Evolutionary conservation across 1,140 invertebrate species (phyloP), one percentile per base, ranked within the genome.

Genomic region (Coenobita brevimanus): DNA sequence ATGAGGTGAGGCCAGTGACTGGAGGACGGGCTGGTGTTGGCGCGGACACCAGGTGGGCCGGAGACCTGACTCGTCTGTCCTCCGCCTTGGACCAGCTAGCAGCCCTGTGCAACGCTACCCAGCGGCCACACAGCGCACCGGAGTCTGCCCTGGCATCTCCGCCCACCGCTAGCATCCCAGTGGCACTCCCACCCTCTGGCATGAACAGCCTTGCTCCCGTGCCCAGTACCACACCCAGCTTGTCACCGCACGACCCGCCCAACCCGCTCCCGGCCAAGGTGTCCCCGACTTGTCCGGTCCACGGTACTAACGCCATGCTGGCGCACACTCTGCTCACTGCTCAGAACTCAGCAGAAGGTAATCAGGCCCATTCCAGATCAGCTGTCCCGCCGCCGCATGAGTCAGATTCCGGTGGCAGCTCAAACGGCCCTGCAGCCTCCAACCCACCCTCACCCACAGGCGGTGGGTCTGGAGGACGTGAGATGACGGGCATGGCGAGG

Each of bases 31-130:
- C 80, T 71, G 67, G 43, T n/a, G 78, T 80, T 36, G 76, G 57
- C 4, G 50, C 60, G 1, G 76, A 87, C 50, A 71, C 76, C 38
- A 87, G 76, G 21, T 87, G 85, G 85, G 85, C 85, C 0, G 85
- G 85, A 2, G 85, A 87, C 33, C 76, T 87, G 1, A 87, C 85
- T 33, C 85, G 85, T 36, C 76, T 87, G 15, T 80, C 85, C 76
- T 87, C 85, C 1, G 85, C 85, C 41, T 62, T 87, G 50, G 85
- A 87, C 43, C 85, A 87, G 64, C 50, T 87, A 64, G 85, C 85
- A 1, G 85, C 85, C 17, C 76, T 87, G 38, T 87, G 85, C 41
- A 87, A 87, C 50, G 85, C 67, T 13, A 80, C 85, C 0, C 85
- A 87, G 46, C 62, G 78, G 46, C 78, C 76, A 50, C 85, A 78